phyloP scores from a whole-genome alignment of 2,888 invertebrate genomes.

The Dermolepida albohirtum region DNA sequence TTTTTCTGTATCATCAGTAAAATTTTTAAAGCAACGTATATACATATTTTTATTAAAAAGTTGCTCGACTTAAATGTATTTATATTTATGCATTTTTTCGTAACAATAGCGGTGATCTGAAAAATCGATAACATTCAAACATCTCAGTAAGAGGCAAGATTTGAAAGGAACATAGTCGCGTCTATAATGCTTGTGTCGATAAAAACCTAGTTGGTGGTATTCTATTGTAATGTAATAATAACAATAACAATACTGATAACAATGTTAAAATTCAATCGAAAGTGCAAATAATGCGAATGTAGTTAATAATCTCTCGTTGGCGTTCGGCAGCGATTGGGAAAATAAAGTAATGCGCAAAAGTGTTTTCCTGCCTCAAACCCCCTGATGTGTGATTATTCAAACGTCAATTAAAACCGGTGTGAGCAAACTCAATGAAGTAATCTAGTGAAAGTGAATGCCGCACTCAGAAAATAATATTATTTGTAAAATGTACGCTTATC shows the following conservation, averaged over 20 bases:
- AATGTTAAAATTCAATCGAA: constrained; percentile 27
- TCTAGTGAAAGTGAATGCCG: constrained; percentile 16
- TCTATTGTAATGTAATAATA: neutral
- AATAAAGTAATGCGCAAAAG: constrained; percentile 6
- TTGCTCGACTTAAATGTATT: too few species aligned
- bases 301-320: constrained; percentile 4
- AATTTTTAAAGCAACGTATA: too few species aligned
- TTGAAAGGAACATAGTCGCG: constrained; percentile 1
- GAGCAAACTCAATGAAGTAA: constrained; percentile 5
- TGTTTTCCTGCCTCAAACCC: constrained; percentile 5
- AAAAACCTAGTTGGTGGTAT: constrained; percentile 6
- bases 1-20: too few species aligned
- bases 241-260: too few species aligned
- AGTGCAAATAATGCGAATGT: neutral
- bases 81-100: neutral
- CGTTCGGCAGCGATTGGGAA: neutral
- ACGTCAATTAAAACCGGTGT: constrained; percentile 9
- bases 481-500: constrained; percentile 10
- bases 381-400: constrained; percentile 26
- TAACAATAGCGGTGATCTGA: neutral
- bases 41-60: too few species aligned
- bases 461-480: too few species aligned
- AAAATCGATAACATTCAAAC: constrained; percentile 7
- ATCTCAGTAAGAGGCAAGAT: constrained; percentile 1
- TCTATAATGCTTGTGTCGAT: neutral